These are phyloP conservation scores for Sisyra nigra DNA, from an alignment of 2,888 invertebrate species.

Conservation along the genomic window DNA sequence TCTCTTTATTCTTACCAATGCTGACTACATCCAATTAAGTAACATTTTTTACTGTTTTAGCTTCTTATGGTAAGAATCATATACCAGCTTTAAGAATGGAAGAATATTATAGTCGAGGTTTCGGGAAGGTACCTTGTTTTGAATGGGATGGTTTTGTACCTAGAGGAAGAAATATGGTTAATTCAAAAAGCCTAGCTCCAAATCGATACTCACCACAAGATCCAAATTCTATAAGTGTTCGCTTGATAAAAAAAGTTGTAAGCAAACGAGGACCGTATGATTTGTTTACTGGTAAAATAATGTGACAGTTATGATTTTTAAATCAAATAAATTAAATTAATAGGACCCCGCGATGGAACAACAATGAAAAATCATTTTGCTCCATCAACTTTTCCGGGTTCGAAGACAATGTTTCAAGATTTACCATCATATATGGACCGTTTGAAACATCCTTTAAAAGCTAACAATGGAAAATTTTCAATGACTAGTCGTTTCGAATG, in stretches of 20 bases:
- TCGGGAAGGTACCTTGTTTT: slow-evolving; percentile 13
- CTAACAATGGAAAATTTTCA: slow-evolving; percentile 20
- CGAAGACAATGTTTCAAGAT: slow-evolving; percentile 20
- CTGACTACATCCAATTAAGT: too few relatives aligned
- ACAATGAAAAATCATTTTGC: slow-evolving; percentile 37
- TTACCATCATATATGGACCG: slow-evolving; percentile 18
- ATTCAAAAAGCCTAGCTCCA: slow-evolving; percentile 15
- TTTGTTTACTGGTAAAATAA: slow-evolving; percentile 28
- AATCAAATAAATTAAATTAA: slow-evolving; percentile 15
- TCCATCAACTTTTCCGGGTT: slow-evolving; percentile 15
- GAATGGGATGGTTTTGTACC: slow-evolving; percentile 21
- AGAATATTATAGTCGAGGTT: neutral
- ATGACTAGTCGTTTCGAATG: slow-evolving; percentile 21
- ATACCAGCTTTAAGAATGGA: neutral
- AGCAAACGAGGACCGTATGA: slow-evolving; percentile 22
- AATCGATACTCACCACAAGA: slow-evolving; percentile 19
- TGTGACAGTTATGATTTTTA: too few relatives aligned
- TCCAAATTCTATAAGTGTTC: slow-evolving; percentile 13
- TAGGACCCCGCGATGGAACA: slow-evolving; percentile 31
- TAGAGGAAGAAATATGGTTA: slow-evolving; percentile 17
- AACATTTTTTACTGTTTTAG: too few relatives aligned
- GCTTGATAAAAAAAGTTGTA: slow-evolving; percentile 11
- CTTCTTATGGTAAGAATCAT: neutral
- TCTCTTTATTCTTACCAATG: too few relatives aligned
- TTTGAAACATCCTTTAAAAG: slow-evolving; percentile 17